Evolutionary conservation across 2,113 vertebrate species (phyloP).

Genomic region (Ptilonorhynchus violaceus): DNA sequence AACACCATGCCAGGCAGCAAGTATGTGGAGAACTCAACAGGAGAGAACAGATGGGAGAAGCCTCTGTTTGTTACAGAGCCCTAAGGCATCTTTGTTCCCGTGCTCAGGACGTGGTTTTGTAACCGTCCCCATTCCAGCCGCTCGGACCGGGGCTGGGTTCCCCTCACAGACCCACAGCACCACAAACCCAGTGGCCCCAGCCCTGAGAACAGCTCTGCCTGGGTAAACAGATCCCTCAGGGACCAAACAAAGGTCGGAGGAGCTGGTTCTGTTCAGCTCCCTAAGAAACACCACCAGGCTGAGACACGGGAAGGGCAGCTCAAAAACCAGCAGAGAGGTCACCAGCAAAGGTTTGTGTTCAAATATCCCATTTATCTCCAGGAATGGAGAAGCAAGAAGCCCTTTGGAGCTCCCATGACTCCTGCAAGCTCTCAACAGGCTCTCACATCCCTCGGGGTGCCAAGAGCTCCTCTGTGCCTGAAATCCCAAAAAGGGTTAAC

Average conservation of each 20-base stretch:
- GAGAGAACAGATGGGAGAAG: slow-evolving; percentile 2
- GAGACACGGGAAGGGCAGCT: rapidly evolving
- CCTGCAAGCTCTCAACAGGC: not conserved
- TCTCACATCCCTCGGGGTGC: not conserved
- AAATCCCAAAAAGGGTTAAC: not conserved
- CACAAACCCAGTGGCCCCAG: not conserved
- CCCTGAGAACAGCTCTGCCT: not conserved
- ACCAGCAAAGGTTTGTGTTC: not conserved
- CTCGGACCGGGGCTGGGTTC: not conserved
- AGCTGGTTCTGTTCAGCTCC: not conserved
- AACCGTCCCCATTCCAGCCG: not conserved
- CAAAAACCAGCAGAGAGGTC: not conserved
- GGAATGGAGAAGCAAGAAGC: not conserved
- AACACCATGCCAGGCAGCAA: not conserved
- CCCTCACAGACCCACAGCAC: not conserved
- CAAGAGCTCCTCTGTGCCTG: not conserved
- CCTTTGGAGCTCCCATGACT: not conserved
- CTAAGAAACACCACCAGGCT: not conserved
- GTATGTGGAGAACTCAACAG: not conserved
- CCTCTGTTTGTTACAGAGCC: not conserved
- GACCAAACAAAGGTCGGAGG: not conserved
- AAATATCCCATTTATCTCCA: not conserved
- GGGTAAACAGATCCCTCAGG: rapidly evolving
- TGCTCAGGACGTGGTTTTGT: not conserved
- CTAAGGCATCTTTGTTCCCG: not conserved